Conservation (phyloP, 2,113 vertebrate genomes). For the Forbesichthys agassizii region DNA sequence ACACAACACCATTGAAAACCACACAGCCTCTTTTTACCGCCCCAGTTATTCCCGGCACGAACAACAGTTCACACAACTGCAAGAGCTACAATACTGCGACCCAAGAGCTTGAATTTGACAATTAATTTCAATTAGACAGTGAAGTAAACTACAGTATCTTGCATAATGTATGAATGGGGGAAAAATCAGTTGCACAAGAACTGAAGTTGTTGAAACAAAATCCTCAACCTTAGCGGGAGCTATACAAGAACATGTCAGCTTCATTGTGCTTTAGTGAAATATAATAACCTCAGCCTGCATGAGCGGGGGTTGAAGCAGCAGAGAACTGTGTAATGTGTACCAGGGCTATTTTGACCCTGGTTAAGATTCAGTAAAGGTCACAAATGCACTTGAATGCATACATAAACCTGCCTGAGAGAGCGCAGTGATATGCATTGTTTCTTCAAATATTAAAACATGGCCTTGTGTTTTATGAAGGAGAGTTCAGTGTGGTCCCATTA, state of each 20-base stretch:
- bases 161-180: slow-evolving; percentile 52
- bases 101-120: neutral
- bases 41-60: slow-evolving; percentile 32
- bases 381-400: slow-evolving; percentile 4
- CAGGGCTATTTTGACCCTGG: slow-evolving; percentile 13
- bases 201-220: slow-evolving; percentile 41
- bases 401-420: neutral
- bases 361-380: slow-evolving; percentile 27
- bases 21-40: slow-evolving; percentile 37
- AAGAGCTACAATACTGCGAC: neutral
- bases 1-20: slow-evolving; percentile 49
- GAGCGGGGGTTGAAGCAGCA: neutral
- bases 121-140: slow-evolving; percentile 24
- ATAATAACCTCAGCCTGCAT: slow-evolving; percentile 28
- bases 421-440: slow-evolving; percentile 28
- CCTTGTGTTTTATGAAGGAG: slow-evolving; percentile 33
- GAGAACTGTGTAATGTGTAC: slow-evolving; percentile 5
- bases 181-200: slow-evolving; percentile 30
- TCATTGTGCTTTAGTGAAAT: slow-evolving; percentile 44
- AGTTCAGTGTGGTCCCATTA: slow-evolving; percentile 21
- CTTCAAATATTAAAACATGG: neutral
- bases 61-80: neutral
- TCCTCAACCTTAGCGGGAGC: slow-evolving; percentile 26
- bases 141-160: slow-evolving; percentile 27
- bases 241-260: slow-evolving; percentile 12